These are phyloP conservation scores for Drosophila subobscura DNA, from an alignment of 1,140 invertebrate species.

Conservation along the genomic window DNA sequence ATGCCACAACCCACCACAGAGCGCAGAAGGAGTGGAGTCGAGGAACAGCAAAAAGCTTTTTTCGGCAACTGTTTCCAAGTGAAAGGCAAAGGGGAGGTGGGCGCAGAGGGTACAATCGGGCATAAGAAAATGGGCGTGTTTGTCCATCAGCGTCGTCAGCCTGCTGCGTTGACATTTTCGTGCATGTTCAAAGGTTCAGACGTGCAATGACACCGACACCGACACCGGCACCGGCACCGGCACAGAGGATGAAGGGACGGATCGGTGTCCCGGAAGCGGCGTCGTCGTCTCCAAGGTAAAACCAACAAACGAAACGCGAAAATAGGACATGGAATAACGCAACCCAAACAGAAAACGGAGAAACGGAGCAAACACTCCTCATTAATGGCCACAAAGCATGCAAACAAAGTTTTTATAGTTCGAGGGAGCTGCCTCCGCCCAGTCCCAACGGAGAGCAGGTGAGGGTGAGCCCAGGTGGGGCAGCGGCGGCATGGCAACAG, in stretches of 20 bases:
- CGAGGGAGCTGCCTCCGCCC: constrained; percentile 5
- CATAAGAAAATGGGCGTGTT: constrained; percentile 49
- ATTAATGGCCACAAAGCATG: constrained; percentile 49
- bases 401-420: constrained; percentile 44
- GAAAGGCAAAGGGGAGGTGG: constrained; percentile 1
- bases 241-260: neutral
- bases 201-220: constrained; percentile 59
- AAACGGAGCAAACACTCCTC: constrained; percentile 39
- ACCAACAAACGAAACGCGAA: constrained; percentile 25
- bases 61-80: constrained; percentile 10
- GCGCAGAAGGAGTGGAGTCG: constrained; percentile 3
- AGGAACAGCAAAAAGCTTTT: constrained; percentile 68
- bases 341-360: constrained; percentile 1
- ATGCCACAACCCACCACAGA: too few relatives aligned
- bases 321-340: constrained; percentile 25
- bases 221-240: neutral
- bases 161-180: constrained; percentile 60
- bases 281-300: constrained; percentile 55
- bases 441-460: constrained; percentile 9
- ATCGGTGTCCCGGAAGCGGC: constrained; percentile 6
- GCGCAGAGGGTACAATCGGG: neutral
- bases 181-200: constrained; percentile 67
- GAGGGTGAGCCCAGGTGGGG: constrained; percentile 19
- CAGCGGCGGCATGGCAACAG: constrained; percentile 34
- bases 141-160: constrained; percentile 28